These are phyloP conservation scores for Notothenia coriiceps DNA, from an alignment of 2,113 vertebrate species.

Conservation along the genomic window DNA sequence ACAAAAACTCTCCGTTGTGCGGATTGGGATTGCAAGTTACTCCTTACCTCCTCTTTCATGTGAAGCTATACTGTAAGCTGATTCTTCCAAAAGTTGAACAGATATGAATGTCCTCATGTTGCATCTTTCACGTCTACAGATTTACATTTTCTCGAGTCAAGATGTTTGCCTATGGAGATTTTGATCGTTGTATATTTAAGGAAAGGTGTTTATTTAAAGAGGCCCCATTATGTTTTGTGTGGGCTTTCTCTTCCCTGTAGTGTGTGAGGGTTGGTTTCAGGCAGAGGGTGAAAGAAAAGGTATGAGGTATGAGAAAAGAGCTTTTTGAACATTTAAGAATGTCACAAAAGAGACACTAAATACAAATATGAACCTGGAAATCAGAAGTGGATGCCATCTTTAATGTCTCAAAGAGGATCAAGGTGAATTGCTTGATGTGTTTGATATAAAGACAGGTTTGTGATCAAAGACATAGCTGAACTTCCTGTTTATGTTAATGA, in stretches of 20 bases:
- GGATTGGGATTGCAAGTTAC: not conserved
- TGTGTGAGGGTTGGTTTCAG: too few species aligned
- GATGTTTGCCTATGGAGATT: too few species aligned
- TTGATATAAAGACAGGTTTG: not conserved
- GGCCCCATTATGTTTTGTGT: too few species aligned
- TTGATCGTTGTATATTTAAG: not conserved
- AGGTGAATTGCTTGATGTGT: not conserved
- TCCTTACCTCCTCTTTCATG: not conserved
- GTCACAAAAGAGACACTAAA: too few species aligned
- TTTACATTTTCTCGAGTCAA: not conserved
- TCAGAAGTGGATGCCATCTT: too few species aligned
- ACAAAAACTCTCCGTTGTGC: not conserved
- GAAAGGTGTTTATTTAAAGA: not conserved
- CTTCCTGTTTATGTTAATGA: not conserved
- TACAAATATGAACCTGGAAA: too few species aligned
- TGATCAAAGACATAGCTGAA: not conserved
- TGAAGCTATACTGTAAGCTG: not conserved
- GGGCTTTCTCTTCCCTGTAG: too few species aligned
- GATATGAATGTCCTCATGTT: not conserved
- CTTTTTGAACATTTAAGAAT: too few species aligned
- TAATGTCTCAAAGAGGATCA: not conserved
- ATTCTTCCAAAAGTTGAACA: not conserved
- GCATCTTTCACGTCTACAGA: not conserved
- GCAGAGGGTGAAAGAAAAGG: too few species aligned
- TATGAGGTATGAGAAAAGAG: too few species aligned